These are phyloP conservation scores for Prochilodus magdalenae DNA, from an alignment of 2,113 vertebrate genomes.

Conservation along the genomic window DNA sequence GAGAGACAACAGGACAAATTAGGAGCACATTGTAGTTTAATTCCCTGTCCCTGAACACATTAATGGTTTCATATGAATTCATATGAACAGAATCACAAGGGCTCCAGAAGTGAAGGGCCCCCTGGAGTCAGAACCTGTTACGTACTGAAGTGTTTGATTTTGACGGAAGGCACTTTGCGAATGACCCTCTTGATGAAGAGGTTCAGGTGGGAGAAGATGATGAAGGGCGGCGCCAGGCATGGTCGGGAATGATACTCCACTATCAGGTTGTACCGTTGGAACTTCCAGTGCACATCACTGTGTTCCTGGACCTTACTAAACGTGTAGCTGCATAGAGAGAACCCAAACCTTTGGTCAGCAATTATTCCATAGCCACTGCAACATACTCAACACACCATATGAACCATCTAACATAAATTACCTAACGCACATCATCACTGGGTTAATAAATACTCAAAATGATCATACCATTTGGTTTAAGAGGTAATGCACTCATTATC, in stretches of 20 bases:
- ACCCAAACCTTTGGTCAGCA: constrained; percentile 1
- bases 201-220: constrained; percentile 83
- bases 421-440: too few relatives aligned
- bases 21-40: too few relatives aligned
- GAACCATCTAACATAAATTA: neutral
- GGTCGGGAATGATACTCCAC: constrained; percentile 86
- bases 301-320: constrained; percentile 87
- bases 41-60: neutral
- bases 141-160: constrained; percentile 72
- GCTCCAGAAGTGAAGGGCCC: too few relatives aligned
- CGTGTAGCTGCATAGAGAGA: constrained; percentile 77
- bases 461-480: too few relatives aligned
- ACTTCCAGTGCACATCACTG: constrained; percentile 89
- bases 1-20: neutral
- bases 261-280: constrained; percentile 88
- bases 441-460: neutral
- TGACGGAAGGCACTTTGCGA: constrained; percentile 57
- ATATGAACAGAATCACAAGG: too few relatives aligned
- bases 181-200: constrained; percentile 75
- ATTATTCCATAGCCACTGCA: neutral
- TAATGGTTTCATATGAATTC: neutral
- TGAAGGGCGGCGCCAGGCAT: constrained; percentile 84
- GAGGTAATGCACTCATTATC: too few relatives aligned
- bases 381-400: neutral
- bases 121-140: neutral